A percentile compares a stretch with the other conserved stretches of the same genome.
Evolutionary conservation across 2,113 vertebrate genomes (phyloP).

Genomic region (Macheiramphus alcinus): DNA sequence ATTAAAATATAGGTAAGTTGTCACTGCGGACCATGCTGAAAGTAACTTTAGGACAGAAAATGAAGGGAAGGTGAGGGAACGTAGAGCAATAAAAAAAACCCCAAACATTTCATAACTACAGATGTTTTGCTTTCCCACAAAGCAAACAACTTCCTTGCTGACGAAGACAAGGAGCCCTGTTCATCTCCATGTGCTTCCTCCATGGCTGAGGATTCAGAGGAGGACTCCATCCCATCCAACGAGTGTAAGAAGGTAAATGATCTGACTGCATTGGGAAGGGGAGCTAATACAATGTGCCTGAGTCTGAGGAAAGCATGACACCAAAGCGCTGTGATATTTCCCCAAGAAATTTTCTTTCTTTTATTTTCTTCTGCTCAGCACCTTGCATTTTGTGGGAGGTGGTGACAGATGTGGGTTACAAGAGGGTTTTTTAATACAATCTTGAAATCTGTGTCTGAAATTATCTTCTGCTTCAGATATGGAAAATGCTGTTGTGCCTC

Average conservation of each 20-base stretch:
- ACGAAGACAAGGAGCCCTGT: conserved; percentile 74
- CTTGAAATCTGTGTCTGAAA: neutral
- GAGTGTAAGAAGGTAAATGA: conserved; percentile 88
- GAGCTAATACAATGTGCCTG: too few relatives aligned
- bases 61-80: neutral
- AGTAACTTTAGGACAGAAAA: neutral
- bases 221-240: conserved; percentile 80
- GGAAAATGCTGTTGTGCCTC: neutral
- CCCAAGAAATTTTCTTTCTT: neutral
- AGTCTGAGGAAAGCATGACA: neutral
- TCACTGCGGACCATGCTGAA: neutral
- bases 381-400: neutral
- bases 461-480: neutral
- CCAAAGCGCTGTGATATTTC: neutral
- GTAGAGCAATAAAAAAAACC: neutral
- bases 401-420: neutral
- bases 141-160: conserved; percentile 72
- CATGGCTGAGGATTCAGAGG: conserved; percentile 84
- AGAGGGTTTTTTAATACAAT: neutral
- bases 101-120: neutral
- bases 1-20: neutral
- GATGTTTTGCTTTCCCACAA: neutral
- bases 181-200: conserved; percentile 75
- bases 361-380: neutral
- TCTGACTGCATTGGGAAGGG: fast-evolving